Percentiles rank a stretch among this genome's conserved stretches.
Conservation (phyloP, 2,113 vertebrate species). For the Montifringilla adamsi region DNA sequence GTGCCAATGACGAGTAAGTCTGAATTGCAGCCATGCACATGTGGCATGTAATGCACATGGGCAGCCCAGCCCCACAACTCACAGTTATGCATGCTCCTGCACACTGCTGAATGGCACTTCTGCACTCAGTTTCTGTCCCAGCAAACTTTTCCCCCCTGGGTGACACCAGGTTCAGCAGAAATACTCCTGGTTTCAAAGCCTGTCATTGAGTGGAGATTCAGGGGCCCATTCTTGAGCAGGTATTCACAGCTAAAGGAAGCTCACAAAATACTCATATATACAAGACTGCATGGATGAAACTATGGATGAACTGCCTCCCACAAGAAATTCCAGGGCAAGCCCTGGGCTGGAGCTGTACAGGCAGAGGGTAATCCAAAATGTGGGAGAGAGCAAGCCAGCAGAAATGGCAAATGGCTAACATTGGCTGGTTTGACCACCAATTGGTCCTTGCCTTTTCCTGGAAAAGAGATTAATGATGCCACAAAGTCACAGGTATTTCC, state of each 20-base stretch:
- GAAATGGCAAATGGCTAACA: not conserved
- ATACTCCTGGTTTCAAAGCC: not conserved
- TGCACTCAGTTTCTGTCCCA: not conserved
- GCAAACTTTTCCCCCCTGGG: not conserved
- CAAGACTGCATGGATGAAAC: not conserved
- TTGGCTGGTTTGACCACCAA: not conserved
- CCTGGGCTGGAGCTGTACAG: not conserved
- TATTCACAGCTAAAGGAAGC: not conserved
- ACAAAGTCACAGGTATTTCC: not conserved
- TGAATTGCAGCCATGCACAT: not conserved
- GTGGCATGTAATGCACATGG: accelerated
- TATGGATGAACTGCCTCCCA: not conserved
- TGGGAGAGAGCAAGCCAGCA: not conserved
- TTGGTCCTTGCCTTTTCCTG: not conserved
- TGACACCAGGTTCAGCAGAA: not conserved
- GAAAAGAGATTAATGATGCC: not conserved
- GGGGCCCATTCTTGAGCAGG: not conserved
- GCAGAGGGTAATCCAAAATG: not conserved
- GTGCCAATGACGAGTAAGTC: accelerated
- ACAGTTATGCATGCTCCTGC: not conserved
- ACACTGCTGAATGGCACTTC: not conserved
- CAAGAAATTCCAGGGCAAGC: not conserved
- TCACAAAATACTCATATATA: not conserved
- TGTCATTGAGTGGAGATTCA: not conserved
- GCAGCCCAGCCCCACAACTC: not conserved